Evolutionary conservation across 2,797 vertebrate species (phyloP).

Genomic region (Podarcis siculus): DNA sequence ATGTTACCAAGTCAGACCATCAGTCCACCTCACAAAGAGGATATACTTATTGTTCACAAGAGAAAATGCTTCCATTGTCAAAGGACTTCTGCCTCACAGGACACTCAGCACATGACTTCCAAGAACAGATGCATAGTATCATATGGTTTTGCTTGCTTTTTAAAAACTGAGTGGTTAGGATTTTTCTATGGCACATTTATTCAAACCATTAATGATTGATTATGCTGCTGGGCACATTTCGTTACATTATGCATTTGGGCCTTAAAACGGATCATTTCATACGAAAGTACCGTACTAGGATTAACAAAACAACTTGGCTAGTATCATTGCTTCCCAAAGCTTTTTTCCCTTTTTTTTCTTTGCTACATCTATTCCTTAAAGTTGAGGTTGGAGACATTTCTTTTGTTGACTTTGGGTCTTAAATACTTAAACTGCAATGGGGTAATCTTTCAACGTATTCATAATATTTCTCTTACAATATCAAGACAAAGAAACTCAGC

Average conservation of each 20-base stretch:
- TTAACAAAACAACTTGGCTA: slow-evolving; percentile 8
- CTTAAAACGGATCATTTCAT: neutral
- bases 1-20: neutral
- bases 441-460: neutral
- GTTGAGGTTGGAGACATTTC: neutral
- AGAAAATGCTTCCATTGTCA: neutral
- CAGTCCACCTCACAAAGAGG: neutral
- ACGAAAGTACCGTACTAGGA: neutral
- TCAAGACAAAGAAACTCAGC: neutral
- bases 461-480: slow-evolving; percentile 10
- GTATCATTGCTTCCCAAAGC: neutral
- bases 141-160: neutral
- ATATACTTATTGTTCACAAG: neutral
- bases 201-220: neutral
- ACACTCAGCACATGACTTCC: neutral
- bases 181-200: slow-evolving; percentile 12
- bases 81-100: neutral
- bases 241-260: neutral
- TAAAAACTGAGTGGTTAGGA: neutral
- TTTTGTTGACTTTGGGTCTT: neutral
- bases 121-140: neutral
- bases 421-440: neutral
- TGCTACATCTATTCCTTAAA: neutral
- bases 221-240: neutral
- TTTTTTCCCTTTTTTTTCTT: neutral